Evolutionary conservation across 1,140 invertebrate genomes (phyloP).

Genomic region (Drosophila lowei): DNA sequence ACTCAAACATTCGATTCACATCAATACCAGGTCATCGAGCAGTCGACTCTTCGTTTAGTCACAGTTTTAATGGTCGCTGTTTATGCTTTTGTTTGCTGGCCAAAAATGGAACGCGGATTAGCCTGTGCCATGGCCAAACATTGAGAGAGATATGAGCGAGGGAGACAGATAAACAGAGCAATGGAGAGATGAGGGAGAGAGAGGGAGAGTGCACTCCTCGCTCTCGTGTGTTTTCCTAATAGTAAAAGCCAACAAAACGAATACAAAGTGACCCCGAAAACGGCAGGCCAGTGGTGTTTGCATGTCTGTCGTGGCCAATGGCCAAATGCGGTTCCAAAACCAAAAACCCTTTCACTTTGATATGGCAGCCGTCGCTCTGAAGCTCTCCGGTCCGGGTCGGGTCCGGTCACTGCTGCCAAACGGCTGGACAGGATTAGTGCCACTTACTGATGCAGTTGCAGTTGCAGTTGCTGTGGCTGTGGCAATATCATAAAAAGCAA

Average conservation of each 20-base stretch:
- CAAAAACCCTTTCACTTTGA: constrained; percentile 75
- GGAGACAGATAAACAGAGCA: neutral
- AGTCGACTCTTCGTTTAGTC: neutral
- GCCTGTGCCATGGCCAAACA: constrained; percentile 47
- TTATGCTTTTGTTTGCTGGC: constrained; percentile 33
- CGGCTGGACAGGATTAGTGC: constrained; percentile 67
- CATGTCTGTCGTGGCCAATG: constrained; percentile 33
- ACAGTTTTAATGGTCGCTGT: constrained; percentile 27
- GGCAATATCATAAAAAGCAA: constrained; percentile 67
- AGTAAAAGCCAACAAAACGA: constrained; percentile 65
- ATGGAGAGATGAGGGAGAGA: neutral
- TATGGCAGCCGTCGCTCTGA: constrained; percentile 40
- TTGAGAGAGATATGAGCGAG: constrained; percentile 22
- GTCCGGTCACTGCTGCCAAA: constrained; percentile 70
- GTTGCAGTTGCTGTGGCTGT: constrained; percentile 2
- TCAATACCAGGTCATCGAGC: neutral
- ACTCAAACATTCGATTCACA: too few species aligned
- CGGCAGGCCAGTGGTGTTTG: constrained; percentile 21
- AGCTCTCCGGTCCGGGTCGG: too few species aligned
- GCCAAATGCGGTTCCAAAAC: constrained; percentile 54
- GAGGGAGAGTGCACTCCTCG: constrained; percentile 23
- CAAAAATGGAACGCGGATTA: constrained; percentile 63
- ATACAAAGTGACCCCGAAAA: constrained; percentile 64
- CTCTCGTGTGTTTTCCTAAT: constrained; percentile 17
- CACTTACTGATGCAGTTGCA: constrained; percentile 57